Conservation (phyloP, 2,113 vertebrate species). For the Cebidichthys violaceus region DNA sequence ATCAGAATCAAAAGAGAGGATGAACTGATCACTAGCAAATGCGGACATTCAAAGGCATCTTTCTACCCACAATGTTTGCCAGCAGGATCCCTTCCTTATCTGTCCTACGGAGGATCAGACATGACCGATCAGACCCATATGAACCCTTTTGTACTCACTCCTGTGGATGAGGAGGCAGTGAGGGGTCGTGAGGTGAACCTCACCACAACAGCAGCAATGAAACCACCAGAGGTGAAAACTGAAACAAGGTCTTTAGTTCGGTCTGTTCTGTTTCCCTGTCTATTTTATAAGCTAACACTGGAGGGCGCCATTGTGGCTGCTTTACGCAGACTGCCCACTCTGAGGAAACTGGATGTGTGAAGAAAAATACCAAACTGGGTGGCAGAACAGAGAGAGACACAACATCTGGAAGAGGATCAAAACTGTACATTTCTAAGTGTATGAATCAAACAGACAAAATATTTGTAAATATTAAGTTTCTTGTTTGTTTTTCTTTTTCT, state of each 20-base stretch:
- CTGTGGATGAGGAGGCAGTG: slow-evolving; percentile 45
- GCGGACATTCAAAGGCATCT: slow-evolving; percentile 48
- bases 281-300: slow-evolving; percentile 80
- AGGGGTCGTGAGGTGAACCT: slow-evolving; percentile 42
- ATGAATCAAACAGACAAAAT: slow-evolving; percentile 81
- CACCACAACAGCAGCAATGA: slow-evolving; percentile 36
- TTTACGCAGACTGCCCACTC: slow-evolving; percentile 52
- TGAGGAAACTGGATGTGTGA: slow-evolving; percentile 29
- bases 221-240: slow-evolving; percentile 31
- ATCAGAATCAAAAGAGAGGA: slow-evolving; percentile 32
- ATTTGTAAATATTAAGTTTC: slow-evolving; percentile 89
- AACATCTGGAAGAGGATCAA: slow-evolving; percentile 65
- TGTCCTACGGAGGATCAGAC: slow-evolving; percentile 26
- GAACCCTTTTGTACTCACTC: slow-evolving; percentile 66
- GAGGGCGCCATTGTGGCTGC: slow-evolving; percentile 70
- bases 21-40: neutral
- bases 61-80: slow-evolving; percentile 52
- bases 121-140: slow-evolving; percentile 9
- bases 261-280: slow-evolving; percentile 68
- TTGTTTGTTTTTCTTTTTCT: slow-evolving; percentile 74
- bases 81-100: slow-evolving; percentile 44
- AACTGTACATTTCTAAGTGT: slow-evolving; percentile 88
- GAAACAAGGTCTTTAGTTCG: slow-evolving; percentile 46
- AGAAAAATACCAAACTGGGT: slow-evolving; percentile 45
- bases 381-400: slow-evolving; percentile 60